Conservation (phyloP, 2,797 vertebrate genomes). For the Lepilemur ruficaudatus region DNA sequence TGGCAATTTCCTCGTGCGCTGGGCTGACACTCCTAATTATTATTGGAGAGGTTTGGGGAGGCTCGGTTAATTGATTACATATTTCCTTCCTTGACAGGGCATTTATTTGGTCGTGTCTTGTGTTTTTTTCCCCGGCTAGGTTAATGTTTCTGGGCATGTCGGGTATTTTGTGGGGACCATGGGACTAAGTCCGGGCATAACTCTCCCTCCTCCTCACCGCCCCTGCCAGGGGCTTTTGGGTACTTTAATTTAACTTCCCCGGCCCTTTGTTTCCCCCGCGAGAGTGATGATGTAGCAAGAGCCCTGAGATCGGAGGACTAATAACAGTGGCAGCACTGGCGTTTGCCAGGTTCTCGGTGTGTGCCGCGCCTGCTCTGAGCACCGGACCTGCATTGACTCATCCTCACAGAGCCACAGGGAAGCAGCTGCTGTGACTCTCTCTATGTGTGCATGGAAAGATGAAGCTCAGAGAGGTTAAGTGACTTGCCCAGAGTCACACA, state of each 20-base stretch:
- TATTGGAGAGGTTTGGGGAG: slow-evolving; percentile 65
- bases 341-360: not conserved
- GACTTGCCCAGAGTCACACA: not conserved
- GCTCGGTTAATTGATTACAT: slow-evolving; percentile 65
- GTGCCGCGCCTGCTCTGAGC: not conserved
- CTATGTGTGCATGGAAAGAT: not conserved
- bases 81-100: slow-evolving; percentile 67
- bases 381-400: rapidly evolving
- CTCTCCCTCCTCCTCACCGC: not conserved
- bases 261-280: not conserved
- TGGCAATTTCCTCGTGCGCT: not conserved
- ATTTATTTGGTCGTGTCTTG: not conserved
- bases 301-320: not conserved
- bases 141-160: not conserved
- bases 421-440: not conserved
- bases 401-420: rapidly evolving
- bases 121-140: not conserved
- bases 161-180: not conserved
- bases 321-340: too few relatives aligned
- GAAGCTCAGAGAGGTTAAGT: not conserved
- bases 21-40: slow-evolving; percentile 71
- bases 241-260: slow-evolving; percentile 29
- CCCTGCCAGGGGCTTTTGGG: not conserved
- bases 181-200: not conserved
- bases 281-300: not conserved